Percentiles rank a stretch among this genome's conserved stretches.
phyloP scores from a whole-genome alignment of 2,888 invertebrate species.

The Cephus rjabovi region DNA sequence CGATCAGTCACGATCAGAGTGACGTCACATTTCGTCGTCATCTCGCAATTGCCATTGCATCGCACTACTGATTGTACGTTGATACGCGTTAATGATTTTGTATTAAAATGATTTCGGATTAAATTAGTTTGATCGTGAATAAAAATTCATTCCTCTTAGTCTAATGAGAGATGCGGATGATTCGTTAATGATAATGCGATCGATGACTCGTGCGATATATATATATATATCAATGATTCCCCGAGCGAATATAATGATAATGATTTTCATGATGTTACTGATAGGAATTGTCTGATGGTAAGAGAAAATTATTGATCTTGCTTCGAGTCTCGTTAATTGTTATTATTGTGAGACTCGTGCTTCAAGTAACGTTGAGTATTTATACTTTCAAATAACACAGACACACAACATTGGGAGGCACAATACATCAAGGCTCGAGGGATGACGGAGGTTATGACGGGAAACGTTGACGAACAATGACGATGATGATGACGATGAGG shows the following conservation, averaged over 20 bases:
- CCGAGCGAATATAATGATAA: neutral
- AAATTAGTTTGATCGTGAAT: neutral
- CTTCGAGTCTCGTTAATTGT: neutral
- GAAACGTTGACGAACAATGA: conserved; percentile 16
- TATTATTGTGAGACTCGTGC: neutral
- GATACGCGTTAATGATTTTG: neutral
- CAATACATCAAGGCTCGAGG: conserved; percentile 47
- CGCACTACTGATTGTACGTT: neutral
- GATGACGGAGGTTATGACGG: conserved; percentile 21
- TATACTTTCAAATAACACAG: conserved; percentile 65
- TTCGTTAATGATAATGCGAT: neutral
- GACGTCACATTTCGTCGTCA: too few species aligned
- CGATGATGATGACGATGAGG: conserved; percentile 34
- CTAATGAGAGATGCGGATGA: neutral
- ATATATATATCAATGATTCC: neutral
- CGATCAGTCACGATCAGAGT: too few species aligned
- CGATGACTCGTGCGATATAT: neutral
- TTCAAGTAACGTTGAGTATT: conserved; percentile 63
- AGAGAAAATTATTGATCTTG: neutral
- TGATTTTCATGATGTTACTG: neutral
- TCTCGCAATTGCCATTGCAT: neutral
- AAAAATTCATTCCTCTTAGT: neutral
- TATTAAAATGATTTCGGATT: too few species aligned
- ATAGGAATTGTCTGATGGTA: neutral
- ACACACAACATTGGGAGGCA: conserved; percentile 63